phyloP scores from a whole-genome alignment of 2,797 vertebrate species.

The Ptychobarbus kaznakovi region DNA sequence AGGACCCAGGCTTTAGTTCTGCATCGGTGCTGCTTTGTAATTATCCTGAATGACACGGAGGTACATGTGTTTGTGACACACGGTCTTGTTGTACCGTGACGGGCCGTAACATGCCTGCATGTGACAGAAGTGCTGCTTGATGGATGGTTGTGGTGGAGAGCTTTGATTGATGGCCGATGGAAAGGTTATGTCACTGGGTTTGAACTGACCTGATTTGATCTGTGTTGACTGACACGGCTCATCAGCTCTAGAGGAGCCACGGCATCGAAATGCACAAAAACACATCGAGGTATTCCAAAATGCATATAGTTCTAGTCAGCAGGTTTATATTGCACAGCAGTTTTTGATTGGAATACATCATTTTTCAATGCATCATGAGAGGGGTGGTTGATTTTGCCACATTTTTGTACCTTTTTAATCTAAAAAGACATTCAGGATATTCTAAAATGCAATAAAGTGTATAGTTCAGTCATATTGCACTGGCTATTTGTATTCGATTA shows the following conservation, averaged over 20 bases:
- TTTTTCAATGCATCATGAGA: neutral
- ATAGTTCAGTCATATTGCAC: neutral
- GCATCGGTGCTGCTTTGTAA: neutral
- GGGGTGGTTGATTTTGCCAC: neutral
- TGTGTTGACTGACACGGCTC: constrained; percentile 45
- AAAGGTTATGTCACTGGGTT: constrained; percentile 45
- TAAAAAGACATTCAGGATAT: too few relatives aligned
- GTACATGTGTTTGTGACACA: constrained; percentile 1
- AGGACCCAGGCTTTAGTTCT: neutral
- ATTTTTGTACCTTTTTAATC: too few relatives aligned
- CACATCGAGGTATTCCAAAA: neutral
- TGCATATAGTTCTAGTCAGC: neutral
- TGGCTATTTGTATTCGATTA: neutral
- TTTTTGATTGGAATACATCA: neutral
- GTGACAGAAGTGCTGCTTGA: constrained; percentile 37
- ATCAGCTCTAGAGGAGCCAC: neutral
- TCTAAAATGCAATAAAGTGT: too few relatives aligned
- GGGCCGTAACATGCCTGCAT: neutral
- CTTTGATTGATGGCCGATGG: constrained; percentile 47
- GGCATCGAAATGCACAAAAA: neutral
- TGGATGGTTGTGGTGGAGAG: constrained; percentile 45
- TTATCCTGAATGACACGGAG: constrained; percentile 6
- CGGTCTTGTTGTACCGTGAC: neutral
- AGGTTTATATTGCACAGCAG: neutral
- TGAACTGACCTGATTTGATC: constrained; percentile 32